These are phyloP conservation scores for Delphinus delphis DNA, from an alignment of 2,113 vertebrate species.

Conservation along the genomic window DNA sequence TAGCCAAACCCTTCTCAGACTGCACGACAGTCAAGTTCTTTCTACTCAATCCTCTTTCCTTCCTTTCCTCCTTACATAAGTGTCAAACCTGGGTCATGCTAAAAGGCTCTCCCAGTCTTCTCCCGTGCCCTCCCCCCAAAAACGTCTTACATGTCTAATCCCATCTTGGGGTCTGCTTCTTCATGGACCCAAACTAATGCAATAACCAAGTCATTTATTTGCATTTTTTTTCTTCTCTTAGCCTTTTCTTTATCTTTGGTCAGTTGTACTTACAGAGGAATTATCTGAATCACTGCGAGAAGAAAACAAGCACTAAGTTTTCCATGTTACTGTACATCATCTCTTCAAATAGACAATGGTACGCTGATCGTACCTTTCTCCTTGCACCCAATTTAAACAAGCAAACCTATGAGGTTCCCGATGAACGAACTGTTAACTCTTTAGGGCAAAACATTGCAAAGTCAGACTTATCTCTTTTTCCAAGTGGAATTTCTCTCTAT, in stretches of 20 bases:
- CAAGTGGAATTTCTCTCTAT: not conserved
- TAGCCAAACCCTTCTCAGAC: not conserved
- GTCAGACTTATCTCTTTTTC: constrained; percentile 1
- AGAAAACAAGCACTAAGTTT: not conserved
- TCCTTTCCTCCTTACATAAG: not conserved
- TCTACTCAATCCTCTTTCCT: not conserved
- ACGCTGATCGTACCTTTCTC: not conserved
- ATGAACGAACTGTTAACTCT: not conserved
- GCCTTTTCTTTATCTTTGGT: not conserved
- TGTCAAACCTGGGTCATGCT: not conserved
- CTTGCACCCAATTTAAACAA: constrained; percentile 23
- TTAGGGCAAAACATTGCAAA: not conserved
- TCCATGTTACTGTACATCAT: not conserved
- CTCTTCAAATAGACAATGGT: not conserved
- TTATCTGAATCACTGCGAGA: not conserved
- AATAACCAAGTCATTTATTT: not conserved
- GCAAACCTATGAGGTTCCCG: not conserved
- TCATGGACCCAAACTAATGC: not conserved
- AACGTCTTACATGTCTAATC: not conserved
- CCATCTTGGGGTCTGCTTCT: not conserved
- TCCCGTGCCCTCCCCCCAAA: not conserved
- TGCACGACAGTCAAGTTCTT: not conserved
- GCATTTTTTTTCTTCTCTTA: not conserved
- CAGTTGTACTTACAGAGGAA: not conserved
- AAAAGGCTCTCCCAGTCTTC: not conserved